Evolutionary conservation across 2,113 vertebrate species (phyloP).

Genomic region (Tenrec ecaudatus): DNA sequence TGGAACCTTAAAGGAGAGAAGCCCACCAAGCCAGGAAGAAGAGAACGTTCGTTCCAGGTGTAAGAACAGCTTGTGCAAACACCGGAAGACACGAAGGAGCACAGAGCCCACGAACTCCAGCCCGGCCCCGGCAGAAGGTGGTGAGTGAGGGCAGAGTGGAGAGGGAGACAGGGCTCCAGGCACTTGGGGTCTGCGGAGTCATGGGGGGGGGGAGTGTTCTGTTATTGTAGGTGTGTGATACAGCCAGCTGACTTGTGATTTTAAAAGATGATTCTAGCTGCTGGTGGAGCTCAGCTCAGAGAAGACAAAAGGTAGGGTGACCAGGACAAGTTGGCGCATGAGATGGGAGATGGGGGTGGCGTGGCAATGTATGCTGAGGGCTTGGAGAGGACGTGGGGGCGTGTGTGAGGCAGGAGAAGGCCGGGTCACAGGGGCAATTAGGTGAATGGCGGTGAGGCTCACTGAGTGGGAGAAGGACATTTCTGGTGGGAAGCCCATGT

Average conservation of each 20-base stretch:
- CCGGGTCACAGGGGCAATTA: background rate
- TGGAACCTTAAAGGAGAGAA: background rate
- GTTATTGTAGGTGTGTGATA: background rate
- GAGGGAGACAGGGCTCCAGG: background rate
- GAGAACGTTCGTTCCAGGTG: background rate
- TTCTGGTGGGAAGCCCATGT: background rate
- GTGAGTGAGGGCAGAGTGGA: background rate
- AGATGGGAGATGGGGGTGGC: background rate
- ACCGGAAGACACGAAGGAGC: background rate
- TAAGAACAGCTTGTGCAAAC: background rate
- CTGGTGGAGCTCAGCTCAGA: background rate
- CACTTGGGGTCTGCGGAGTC: background rate
- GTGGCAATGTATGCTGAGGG: background rate
- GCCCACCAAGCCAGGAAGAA: background rate
- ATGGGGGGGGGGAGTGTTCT: background rate
- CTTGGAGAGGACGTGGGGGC: background rate
- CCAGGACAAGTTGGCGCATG: background rate
- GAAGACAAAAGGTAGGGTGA: background rate
- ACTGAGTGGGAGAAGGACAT: background rate
- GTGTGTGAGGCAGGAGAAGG: background rate
- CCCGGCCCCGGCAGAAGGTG: background rate
- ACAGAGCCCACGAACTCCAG: background rate
- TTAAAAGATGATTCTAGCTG: background rate
- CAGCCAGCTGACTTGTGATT: conserved; percentile 17
- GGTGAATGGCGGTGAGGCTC: rapidly evolving